Conservation (phyloP, 2,797 vertebrate species). For the Molossus molossus region DNA sequence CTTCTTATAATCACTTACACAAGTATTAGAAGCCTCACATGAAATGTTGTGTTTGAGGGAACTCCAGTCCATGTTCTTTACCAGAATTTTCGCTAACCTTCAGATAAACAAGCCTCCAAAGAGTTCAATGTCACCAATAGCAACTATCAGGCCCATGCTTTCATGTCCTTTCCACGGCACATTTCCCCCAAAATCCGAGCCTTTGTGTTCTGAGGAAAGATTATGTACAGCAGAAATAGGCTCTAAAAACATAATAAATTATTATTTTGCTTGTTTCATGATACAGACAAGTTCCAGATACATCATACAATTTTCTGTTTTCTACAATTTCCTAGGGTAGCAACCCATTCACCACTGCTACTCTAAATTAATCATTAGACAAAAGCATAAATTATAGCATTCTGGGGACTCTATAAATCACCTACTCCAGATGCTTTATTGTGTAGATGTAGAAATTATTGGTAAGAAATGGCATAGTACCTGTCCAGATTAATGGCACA, state of each 20-base stretch:
- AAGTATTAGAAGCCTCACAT: slow-evolving; percentile 68
- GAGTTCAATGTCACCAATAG: slow-evolving; percentile 67
- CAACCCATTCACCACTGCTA: background rate
- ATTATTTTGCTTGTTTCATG: slow-evolving; percentile 59
- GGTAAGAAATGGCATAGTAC: background rate
- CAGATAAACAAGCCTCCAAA: slow-evolving; percentile 78
- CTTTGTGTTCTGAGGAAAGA: slow-evolving; percentile 74
- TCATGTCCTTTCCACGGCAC: slow-evolving; percentile 76
- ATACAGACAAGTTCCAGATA: slow-evolving; percentile 3
- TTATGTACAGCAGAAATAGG: slow-evolving; percentile 66
- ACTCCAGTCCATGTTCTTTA: slow-evolving; percentile 81
- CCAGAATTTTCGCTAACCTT: slow-evolving; percentile 77
- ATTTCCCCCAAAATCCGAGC: slow-evolving; percentile 74
- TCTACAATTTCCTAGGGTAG: background rate
- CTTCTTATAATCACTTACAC: slow-evolving; percentile 71
- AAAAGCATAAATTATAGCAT: background rate
- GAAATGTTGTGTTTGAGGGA: slow-evolving; percentile 78
- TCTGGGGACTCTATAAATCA: background rate
- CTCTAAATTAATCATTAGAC: slow-evolving; percentile 53
- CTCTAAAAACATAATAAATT: slow-evolving; percentile 59
- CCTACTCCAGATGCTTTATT: background rate
- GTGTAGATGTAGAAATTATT: background rate
- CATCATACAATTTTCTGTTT: background rate
- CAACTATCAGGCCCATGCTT: slow-evolving; percentile 78
- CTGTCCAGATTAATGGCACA: background rate